Evolutionary conservation across 2,888 invertebrate genomes (phyloP).

Genomic region (Nomada fucata): DNA sequence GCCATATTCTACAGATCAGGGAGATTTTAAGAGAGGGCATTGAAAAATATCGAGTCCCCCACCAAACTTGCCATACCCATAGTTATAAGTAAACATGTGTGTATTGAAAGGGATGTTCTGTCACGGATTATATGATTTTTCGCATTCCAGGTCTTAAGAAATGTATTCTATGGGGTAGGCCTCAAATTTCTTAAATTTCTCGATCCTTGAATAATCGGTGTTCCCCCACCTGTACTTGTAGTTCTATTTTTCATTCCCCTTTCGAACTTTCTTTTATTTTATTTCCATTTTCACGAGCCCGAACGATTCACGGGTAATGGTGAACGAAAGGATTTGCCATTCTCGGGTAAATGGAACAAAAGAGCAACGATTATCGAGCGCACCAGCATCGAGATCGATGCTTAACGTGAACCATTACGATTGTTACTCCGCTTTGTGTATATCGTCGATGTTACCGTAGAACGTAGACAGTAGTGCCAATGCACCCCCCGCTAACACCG

Average conservation of each 20-base stretch:
- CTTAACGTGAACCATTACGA: constrained; percentile 7
- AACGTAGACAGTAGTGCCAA: constrained; percentile 77
- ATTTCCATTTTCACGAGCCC: background rate
- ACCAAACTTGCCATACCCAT: background rate
- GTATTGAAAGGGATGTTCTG: constrained; percentile 64
- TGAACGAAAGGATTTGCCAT: constrained; percentile 11
- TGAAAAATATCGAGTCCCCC: constrained; percentile 11
- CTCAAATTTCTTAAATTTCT: constrained; percentile 62
- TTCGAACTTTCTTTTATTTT: background rate
- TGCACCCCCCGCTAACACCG: constrained; percentile 77
- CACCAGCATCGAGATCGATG: constrained; percentile 21
- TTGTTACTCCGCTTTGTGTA: constrained; percentile 64
- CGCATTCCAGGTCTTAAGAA: constrained; percentile 82
- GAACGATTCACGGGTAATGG: constrained; percentile 32
- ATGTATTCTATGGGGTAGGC: constrained; percentile 82
- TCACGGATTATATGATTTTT: constrained; percentile 80
- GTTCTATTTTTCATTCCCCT: constrained; percentile 4
- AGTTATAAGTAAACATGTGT: constrained; percentile 48
- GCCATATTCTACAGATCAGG: constrained; percentile 1
- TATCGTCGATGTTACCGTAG: constrained; percentile 73
- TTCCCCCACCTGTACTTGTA: constrained; percentile 37
- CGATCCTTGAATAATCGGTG: constrained; percentile 60
- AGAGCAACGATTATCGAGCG: constrained; percentile 30
- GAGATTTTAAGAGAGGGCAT: constrained; percentile 10
- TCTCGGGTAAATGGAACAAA: background rate